These are phyloP conservation scores for Bufo gargarizans DNA, from an alignment of 2,113 vertebrate genomes.

Conservation along the genomic window DNA sequence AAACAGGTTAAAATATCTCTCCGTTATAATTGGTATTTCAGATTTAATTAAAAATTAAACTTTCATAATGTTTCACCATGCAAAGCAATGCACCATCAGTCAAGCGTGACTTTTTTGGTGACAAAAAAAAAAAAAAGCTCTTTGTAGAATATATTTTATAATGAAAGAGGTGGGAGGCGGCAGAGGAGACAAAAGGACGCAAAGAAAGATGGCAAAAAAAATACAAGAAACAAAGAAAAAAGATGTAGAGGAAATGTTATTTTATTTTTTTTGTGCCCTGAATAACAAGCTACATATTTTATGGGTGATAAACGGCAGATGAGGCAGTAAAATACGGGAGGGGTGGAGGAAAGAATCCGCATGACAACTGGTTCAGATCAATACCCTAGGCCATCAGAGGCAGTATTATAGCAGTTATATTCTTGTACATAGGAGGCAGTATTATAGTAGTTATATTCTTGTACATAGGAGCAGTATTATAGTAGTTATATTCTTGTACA, in stretches of 20 bases:
- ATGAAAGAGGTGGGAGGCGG: conserved; percentile 72
- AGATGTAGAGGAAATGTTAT: conserved; percentile 22
- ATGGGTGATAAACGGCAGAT: not conserved
- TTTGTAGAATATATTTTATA: conserved; percentile 77
- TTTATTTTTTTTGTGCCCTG: conserved; percentile 4
- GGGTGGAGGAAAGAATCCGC: too few species aligned
- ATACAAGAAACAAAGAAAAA: conserved; percentile 34
- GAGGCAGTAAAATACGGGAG: not conserved
- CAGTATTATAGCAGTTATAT: not conserved
- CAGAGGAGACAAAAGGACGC: conserved; percentile 33
- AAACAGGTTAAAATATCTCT: conserved; percentile 89
- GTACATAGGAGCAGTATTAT: not conserved
- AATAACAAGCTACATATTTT: conserved; percentile 22
- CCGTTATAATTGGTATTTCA: conserved; percentile 88
- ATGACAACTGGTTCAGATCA: not conserved
- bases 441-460: conserved; percentile 3
- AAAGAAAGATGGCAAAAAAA: not conserved
- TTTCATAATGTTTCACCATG: conserved; percentile 89
- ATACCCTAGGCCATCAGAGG: not conserved
- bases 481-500: not conserved
- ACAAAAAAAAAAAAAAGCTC: conserved; percentile 67
- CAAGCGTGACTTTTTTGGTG: conserved; percentile 75
- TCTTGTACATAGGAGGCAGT: not conserved
- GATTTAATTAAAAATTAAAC: conserved; percentile 91
- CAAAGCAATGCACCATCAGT: conserved; percentile 87